Evolutionary conservation across 2,888 invertebrate genomes (phyloP).

Genomic region (Drosophila peninsularis): DNA sequence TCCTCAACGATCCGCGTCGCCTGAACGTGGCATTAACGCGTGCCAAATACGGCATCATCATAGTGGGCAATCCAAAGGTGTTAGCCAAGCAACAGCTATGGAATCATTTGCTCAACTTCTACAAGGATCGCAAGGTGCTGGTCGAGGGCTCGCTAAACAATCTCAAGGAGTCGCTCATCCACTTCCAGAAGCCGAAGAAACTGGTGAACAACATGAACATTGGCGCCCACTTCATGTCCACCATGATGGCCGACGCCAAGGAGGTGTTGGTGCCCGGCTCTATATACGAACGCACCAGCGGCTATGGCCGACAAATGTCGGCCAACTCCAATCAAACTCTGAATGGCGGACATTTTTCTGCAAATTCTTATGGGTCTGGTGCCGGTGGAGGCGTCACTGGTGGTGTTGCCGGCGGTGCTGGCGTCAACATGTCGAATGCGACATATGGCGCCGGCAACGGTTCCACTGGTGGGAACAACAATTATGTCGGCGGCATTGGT

Average conservation of each 20-base stretch:
- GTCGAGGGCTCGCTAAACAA: conserved; percentile 99
- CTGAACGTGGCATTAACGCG: conserved; percentile 99
- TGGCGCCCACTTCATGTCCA: conserved; percentile 98
- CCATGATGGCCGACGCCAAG: conserved; percentile 97
- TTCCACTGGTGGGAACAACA: conserved; percentile 28
- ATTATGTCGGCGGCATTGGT: conserved; percentile 8
- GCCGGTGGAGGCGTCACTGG: neutral
- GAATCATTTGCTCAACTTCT: conserved; percentile 98
- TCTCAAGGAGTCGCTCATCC: conserved; percentile 97
- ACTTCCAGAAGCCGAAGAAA: conserved; percentile 98
- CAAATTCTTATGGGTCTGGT: conserved; percentile 41
- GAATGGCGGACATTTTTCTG: conserved; percentile 43
- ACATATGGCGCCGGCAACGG: conserved; percentile 2
- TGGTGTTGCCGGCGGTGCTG: neutral
- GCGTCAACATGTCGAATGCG: conserved; percentile 18
- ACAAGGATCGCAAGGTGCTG: conserved; percentile 96
- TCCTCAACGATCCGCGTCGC: conserved; percentile 98
- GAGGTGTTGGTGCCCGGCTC: conserved; percentile 97
- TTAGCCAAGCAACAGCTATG: conserved; percentile 98
- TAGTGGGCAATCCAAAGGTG: conserved; percentile 99
- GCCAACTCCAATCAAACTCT: conserved; percentile 44
- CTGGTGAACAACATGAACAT: conserved; percentile 97
- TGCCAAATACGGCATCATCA: conserved; percentile 98
- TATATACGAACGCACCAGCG: conserved; percentile 92
- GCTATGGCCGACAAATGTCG: conserved; percentile 61